phyloP scores from a whole-genome alignment of 2,888 invertebrate genomes.

The Augochlorella aurata region DNA sequence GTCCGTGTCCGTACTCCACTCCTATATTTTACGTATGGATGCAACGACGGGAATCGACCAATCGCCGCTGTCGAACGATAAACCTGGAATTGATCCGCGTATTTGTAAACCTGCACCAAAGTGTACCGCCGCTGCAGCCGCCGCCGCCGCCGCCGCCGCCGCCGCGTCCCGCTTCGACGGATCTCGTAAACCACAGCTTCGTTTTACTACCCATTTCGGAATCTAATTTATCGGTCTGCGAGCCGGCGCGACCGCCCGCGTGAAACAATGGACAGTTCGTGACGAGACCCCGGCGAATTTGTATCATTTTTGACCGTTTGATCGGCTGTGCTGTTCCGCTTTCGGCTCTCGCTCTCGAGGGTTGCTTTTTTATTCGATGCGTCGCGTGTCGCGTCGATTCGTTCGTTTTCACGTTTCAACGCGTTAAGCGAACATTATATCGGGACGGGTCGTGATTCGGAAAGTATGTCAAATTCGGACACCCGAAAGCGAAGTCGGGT shows the following conservation, averaged over 20 bases:
- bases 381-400: neutral
- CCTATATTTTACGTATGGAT: conserved; percentile 39
- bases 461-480: too few relatives aligned
- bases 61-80: conserved; percentile 65
- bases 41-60: conserved; percentile 45
- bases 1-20: conserved; percentile 15
- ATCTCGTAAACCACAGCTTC: conserved; percentile 51
- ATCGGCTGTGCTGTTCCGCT: neutral
- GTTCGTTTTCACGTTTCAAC: neutral
- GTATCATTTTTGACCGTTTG: neutral
- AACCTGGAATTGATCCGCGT: conserved; percentile 74
- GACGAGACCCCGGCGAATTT: neutral
- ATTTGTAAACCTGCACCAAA: conserved; percentile 69
- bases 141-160: too few relatives aligned
- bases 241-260: conserved; percentile 23
- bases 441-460: too few relatives aligned
- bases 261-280: conserved; percentile 33
- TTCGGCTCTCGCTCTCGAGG: neutral
- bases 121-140: conserved; percentile 9
- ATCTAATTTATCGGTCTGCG: conserved; percentile 70
- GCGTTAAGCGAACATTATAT: neutral
- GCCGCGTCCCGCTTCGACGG: conserved; percentile 34
- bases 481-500: too few relatives aligned
- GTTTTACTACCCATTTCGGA: conserved; percentile 73
- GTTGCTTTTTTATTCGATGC: neutral